Evolutionary conservation across 2,888 invertebrate genomes (phyloP).

Genomic region (Steinernema hermaphroditum): DNA sequence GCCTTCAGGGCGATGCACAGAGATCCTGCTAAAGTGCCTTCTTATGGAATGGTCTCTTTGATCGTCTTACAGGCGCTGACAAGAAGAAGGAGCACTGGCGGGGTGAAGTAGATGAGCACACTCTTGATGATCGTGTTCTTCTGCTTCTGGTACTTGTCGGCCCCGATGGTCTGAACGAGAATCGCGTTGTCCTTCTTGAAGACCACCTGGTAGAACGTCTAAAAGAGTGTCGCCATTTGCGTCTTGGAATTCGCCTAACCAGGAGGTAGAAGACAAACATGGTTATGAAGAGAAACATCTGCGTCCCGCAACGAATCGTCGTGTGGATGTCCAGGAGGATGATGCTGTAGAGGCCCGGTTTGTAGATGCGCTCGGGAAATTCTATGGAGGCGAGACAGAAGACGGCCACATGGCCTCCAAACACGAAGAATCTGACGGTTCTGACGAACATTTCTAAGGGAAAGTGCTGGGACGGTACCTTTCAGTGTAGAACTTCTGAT

Average conservation of each 20-base stretch:
- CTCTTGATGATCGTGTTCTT: background rate
- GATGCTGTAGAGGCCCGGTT: conserved; percentile 17
- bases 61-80: conserved; percentile 10
- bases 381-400: background rate
- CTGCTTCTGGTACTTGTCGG: conserved; percentile 10
- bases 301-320: background rate
- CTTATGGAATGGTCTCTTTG: background rate
- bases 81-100: background rate
- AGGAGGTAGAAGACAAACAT: conserved; percentile 20
- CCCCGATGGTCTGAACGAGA: background rate
- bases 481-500: conserved; percentile 18
- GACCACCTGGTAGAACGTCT: conserved; percentile 9
- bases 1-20: conserved; percentile 7
- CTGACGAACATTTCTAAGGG: too few species aligned
- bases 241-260: too few species aligned
- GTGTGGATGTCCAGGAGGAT: conserved; percentile 2
- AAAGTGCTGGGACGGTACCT: too few species aligned
- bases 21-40: background rate
- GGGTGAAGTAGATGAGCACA: conserved; percentile 17
- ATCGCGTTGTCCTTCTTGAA: background rate
- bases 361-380: conserved; percentile 15
- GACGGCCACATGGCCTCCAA: background rate
- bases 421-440: background rate
- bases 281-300: conserved; percentile 22
- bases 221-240: background rate